Evolutionary conservation across 2,888 invertebrate genomes (phyloP).

Genomic region (Acanthopleura granulata): DNA sequence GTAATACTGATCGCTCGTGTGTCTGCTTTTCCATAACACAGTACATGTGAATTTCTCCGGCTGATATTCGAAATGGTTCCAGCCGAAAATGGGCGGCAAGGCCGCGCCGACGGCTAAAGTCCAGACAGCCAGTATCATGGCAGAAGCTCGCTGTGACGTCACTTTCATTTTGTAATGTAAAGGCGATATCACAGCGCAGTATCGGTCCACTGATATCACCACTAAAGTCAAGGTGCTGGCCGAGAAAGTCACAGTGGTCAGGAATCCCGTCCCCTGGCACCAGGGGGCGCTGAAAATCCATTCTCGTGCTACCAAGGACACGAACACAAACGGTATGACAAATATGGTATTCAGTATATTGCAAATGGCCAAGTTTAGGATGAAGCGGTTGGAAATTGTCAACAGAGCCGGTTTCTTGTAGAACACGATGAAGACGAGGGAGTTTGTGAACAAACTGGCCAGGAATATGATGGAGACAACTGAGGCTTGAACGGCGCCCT

Average conservation of each 20-base stretch:
- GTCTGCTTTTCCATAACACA: slow-evolving; percentile 51
- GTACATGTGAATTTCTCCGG: slow-evolving; percentile 58
- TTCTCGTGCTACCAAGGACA: slow-evolving; percentile 63
- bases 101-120: slow-evolving; percentile 68
- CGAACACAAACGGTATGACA: slow-evolving; percentile 70
- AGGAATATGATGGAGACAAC: slow-evolving; percentile 47
- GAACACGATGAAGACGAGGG: slow-evolving; percentile 81
- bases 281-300: slow-evolving; percentile 58
- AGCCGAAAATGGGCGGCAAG: slow-evolving; percentile 65
- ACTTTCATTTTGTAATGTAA: slow-evolving; percentile 76
- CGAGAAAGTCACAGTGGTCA: slow-evolving; percentile 74
- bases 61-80: slow-evolving; percentile 57
- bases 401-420: slow-evolving; percentile 80
- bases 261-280: slow-evolving; percentile 76
- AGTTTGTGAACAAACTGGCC: slow-evolving; percentile 79
- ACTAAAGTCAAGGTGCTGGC: slow-evolving; percentile 77
- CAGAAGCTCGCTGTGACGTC: slow-evolving; percentile 69
- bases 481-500: neutral
- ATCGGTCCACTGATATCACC: slow-evolving; percentile 77
- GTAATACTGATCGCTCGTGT: slow-evolving; percentile 61
- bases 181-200: slow-evolving; percentile 78
- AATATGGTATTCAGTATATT: slow-evolving; percentile 71
- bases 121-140: slow-evolving; percentile 70
- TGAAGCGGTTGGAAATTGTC: slow-evolving; percentile 81
- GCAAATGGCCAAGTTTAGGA: slow-evolving; percentile 74